Base-by-base conservation (phyloP, 1,140 invertebrate species). In the Portunus trituberculatus region DNA sequence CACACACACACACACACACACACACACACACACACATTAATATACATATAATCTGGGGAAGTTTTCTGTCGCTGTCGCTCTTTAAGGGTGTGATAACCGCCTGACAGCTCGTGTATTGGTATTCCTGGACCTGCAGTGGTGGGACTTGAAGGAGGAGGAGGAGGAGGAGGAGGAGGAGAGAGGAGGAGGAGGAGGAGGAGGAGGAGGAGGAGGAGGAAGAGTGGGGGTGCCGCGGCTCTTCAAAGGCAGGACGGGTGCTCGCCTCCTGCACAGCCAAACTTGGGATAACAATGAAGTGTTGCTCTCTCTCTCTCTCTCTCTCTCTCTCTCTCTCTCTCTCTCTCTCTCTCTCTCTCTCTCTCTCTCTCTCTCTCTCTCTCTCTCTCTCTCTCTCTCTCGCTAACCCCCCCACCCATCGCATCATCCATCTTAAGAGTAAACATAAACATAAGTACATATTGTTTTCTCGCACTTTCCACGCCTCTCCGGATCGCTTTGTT, bases 251-350 rank as follows among this genome's bases (percentile, higher is more conserved):
- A 7, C n/a, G 67, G 67, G 67, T 76, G 67, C 67, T 76, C 67
- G 67, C 67, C 20, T 76, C 67, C 6, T 20, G 20, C 67, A n/a
- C 25, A n/a, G 67, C 25, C 67, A 76, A 20, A 76, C 67, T 76
- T 76, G 67, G 67, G 87, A 89, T 89, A 8, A 45, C 39, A 45
- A 10, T 28, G 25, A 89, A 8, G 8, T 14, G 16, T 6, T 46
- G 87, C 88, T 52, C 48, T 91, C 89, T 91, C 89, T 91, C 89
- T 91, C 89, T 91, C 89, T 91, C 89, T 91, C 89, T 91, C 89
- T 91, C 46, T 59, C 87, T 89, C 87, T 89, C 87, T 89, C 87
- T 89, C 87, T 89, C 87, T 89, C 87, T 46, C 87, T 89, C 87
- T 29, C 87, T 89, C 87, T 89, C 87, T 89, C 87, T 89, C 87